Percentiles rank a stretch among this genome's conserved stretches.
These are phyloP conservation scores for Ivindomyrus marchei DNA, from an alignment of 2,113 vertebrate genomes.

Conservation along the genomic window DNA sequence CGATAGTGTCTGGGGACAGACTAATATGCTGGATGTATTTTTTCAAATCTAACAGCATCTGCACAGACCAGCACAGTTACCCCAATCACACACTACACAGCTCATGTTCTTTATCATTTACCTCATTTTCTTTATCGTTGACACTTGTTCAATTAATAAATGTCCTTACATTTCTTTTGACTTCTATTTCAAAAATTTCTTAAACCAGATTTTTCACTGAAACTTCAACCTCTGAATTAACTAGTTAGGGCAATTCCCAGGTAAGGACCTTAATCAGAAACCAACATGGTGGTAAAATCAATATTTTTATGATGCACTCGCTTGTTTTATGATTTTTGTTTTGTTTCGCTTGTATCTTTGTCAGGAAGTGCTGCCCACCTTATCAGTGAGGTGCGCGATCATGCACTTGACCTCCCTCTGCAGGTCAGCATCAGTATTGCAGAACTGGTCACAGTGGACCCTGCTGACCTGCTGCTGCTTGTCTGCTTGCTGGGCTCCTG, in stretches of 20 bases:
- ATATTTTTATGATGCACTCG: not conserved
- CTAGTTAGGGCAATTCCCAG: not conserved
- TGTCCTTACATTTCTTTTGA: not conserved
- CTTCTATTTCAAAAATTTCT: not conserved
- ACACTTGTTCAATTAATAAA: too few species aligned
- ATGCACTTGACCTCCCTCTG: constrained; percentile 69
- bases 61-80: not conserved
- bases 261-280: not conserved
- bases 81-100: too few species aligned
- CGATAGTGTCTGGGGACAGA: constrained; percentile 81
- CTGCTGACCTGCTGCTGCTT: constrained; percentile 69
- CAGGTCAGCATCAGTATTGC: constrained; percentile 72
- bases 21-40: constrained; percentile 81
- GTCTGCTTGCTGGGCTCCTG: constrained; percentile 59
- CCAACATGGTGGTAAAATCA: not conserved
- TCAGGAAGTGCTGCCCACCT: constrained; percentile 49
- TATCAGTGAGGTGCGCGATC: constrained; percentile 71
- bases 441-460: constrained; percentile 66
- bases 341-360: not conserved
- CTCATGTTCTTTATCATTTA: not conserved
- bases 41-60: constrained; percentile 75
- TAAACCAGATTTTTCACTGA: not conserved
- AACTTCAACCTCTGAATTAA: not conserved
- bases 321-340: not conserved
- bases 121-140: too few species aligned